Conservation (phyloP, 2,888 invertebrate species). For the Aphelenchoides bicaudatus region DNA sequence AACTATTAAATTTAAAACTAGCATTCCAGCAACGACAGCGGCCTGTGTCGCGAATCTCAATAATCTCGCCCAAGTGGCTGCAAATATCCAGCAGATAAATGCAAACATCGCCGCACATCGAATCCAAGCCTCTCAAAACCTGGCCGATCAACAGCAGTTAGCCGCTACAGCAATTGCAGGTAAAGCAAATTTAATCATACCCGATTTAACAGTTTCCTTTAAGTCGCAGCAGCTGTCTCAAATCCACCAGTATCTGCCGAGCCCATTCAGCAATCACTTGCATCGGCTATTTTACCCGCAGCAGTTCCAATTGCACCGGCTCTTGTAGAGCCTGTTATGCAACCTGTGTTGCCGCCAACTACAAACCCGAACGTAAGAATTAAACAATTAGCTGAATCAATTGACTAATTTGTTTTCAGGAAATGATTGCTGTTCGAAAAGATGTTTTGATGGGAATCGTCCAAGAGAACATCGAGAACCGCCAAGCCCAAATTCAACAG, state of each 20-base stretch:
- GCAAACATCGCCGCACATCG: too few relatives aligned
- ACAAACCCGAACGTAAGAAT: constrained; percentile 17
- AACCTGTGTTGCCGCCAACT: constrained; percentile 15
- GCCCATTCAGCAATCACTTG: not conserved
- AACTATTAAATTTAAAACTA: too few relatives aligned
- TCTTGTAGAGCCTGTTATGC: constrained; percentile 4
- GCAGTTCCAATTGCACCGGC: constrained; percentile 14
- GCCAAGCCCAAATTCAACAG: constrained; percentile 30
- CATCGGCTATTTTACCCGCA: constrained; percentile 17
- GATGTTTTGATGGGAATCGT: constrained; percentile 36
- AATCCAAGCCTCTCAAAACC: too few relatives aligned
- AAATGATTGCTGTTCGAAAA: constrained; percentile 36
- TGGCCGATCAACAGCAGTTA: too few relatives aligned
- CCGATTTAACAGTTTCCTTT: too few relatives aligned
- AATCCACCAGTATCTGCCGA: not conserved
- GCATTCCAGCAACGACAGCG: too few relatives aligned
- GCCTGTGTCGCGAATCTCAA: too few relatives aligned
- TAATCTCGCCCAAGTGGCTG: too few relatives aligned
- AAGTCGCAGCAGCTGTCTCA: too few relatives aligned
- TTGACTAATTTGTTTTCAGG: constrained; percentile 18
- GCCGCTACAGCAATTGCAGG: too few relatives aligned
- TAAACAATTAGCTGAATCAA: not conserved
- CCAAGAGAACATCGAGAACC: constrained; percentile 36
- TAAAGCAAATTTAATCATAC: too few relatives aligned
- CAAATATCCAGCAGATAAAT: too few relatives aligned